phyloP scores from a whole-genome alignment of 1,140 invertebrate species.

The Hormaphis cornu region DNA sequence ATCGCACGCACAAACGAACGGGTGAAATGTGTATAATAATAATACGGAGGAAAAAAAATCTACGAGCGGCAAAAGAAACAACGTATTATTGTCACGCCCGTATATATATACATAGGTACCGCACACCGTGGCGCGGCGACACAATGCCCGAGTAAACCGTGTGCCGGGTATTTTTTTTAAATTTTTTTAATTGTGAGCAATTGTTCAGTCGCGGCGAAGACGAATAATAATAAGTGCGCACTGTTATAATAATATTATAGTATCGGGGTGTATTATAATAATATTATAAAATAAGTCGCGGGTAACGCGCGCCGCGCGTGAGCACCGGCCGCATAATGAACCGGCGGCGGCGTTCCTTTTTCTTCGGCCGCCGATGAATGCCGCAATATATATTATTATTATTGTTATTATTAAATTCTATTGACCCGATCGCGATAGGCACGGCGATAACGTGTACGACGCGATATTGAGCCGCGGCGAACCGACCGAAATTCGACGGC shows the following conservation, averaged over 20 bases:
- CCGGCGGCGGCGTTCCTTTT: background rate
- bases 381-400: background rate
- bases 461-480: background rate
- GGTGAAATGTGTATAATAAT: too few species aligned
- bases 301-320: background rate
- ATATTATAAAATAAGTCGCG: background rate
- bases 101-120: too few species aligned
- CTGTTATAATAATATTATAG: too few species aligned
- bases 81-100: too few species aligned
- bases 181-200: slow-evolving; percentile 16
- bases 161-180: background rate
- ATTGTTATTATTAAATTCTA: too few species aligned
- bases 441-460: background rate
- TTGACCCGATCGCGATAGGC: background rate
- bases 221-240: too few species aligned
- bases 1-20: too few species aligned
- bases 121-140: background rate
- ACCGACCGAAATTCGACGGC: too few species aligned
- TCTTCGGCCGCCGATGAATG: background rate
- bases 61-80: too few species aligned
- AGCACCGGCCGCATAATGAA: slow-evolving; percentile 1
- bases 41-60: too few species aligned
- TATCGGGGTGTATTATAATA: too few species aligned
- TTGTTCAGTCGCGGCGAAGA: background rate
- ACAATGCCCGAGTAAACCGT: background rate